Base-by-base conservation (phyloP, 2,113 vertebrate genomes). In the Heterotis niloticus region DNA sequence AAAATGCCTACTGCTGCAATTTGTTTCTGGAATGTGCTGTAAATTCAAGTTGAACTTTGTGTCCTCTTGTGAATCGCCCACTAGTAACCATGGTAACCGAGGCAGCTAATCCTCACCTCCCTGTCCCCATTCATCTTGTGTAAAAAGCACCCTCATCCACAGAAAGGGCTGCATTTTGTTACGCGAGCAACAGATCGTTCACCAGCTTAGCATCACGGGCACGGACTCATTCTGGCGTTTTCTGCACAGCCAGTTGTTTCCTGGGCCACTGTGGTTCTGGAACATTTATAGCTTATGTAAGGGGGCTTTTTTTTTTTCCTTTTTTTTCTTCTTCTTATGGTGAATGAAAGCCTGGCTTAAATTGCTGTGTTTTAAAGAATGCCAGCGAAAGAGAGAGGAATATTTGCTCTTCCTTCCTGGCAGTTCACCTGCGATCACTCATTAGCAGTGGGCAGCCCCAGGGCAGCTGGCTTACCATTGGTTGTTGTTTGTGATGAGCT, bases 1-100 rank as follows among this genome's bases (percentile, higher is more conserved):
- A 74, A 28, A 54, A 13, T 18, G 76, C 51, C 64, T 66, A n/a
- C 75, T 34, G 26, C 0, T 13, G 13, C 24, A n/a, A n/a, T 13
- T 20, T 51, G 23, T 14, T 24, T 66, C 23, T n/a, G 11, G 64
- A 66, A 24, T 23, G 64, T n/a, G 24, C 23, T 24, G 71, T 16
- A 26, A 10, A 59, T 29, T 62, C 10, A 23, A 20, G 51, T 73
- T 26, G n/a, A 74, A 74, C 52, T 29, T 29, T 34, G 20, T 77
- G 16, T 77, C 52, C 12, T 17, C 64, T 56, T 54, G 7, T 51
- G 64, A 67, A 28, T 77, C 79, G 80, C 67, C 44, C 77, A 75
- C 75, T 78, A 82, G 84, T 91, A 86, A 81, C 89, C 85, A 87
- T 90, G 88, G 88, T 86, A 91, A 90, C 86, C 44, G 83, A 60